Evolutionary conservation across 2,888 invertebrate species (phyloP).

Genomic region (Hesperia comma): DNA sequence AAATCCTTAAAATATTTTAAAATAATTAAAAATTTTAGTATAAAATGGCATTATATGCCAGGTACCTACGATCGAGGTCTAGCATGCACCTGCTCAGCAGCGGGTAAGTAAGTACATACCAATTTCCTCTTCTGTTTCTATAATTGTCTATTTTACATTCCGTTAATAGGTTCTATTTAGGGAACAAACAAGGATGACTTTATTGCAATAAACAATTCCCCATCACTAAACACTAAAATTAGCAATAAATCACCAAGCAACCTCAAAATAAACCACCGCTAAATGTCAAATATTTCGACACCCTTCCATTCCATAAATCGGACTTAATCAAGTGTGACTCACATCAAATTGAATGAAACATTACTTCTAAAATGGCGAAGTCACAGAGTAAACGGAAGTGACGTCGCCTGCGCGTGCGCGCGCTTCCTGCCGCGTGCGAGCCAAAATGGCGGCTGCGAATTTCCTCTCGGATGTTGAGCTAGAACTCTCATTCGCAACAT

Average conservation of each 20-base stretch:
- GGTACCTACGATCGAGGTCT: too few relatives aligned
- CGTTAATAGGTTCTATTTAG: too few relatives aligned
- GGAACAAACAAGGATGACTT: too few relatives aligned
- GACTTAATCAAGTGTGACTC: conserved; percentile 42
- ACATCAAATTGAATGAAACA: conserved; percentile 62
- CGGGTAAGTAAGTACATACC: too few relatives aligned
- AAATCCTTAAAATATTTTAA: too few relatives aligned
- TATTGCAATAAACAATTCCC: too few relatives aligned
- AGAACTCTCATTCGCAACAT: conserved; percentile 63
- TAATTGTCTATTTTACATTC: too few relatives aligned
- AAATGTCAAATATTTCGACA: conserved; percentile 39
- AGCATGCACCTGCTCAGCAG: too few relatives aligned
- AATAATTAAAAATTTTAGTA: too few relatives aligned
- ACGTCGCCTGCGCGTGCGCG: conserved; percentile 78
- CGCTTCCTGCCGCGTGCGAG: conserved; percentile 78
- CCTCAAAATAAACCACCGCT: conserved; percentile 36
- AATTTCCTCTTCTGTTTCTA: too few relatives aligned
- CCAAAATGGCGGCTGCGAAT: conserved; percentile 80
- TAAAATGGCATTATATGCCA: too few relatives aligned
- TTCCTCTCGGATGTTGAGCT: conserved; percentile 65
- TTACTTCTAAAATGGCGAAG: conserved; percentile 70
- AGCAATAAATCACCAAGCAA: conserved; percentile 15
- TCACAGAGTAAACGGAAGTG: conserved; percentile 70
- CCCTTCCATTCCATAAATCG: conserved; percentile 47
- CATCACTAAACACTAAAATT: conserved; percentile 4